Evolutionary conservation across 2,888 invertebrate genomes (phyloP), one percentile per base, ranked within the genome.

Genomic region (Petrolisthes manimaculis): DNA sequence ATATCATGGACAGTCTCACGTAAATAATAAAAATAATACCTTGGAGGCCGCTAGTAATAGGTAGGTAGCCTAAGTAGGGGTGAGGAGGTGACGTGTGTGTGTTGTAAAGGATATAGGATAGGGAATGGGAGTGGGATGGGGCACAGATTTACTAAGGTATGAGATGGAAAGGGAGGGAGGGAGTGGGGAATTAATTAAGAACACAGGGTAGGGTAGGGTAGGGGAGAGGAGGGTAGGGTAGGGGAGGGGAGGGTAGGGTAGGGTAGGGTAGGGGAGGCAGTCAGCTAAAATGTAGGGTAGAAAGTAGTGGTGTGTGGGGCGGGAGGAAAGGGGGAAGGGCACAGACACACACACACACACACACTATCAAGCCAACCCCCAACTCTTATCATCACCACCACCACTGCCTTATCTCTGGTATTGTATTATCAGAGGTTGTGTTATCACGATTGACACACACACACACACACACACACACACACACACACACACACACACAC

Each of bases 121-220:
- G 74, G 8, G 77, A 51, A 4, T 5, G 75, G 51, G 54, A 82
- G 51, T 3, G 18, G 3, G 12, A 81, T n/a, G n/a, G 56, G 56
- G 24, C 18, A 12, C 56, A 61, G 3, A 56, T 4, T 18, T 56
- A 56, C n/a, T 14, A 83, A 21, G 24, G 12, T 54, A 21, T 53
- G 55, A 74, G n/a, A 83, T 8, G 21, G 53, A n/a, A 18, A 83
- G 71, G 37, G 71, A 71, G 53, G 51, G 71, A 83, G 71, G 4
- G 56, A 4, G 80, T 55, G 21, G 18, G 77, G 51, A n/a, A 14
- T 8, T 14, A 14, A 61, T 61, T 8, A 9, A 77, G 74, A 77
- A n/a, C 9, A 51, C 24, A 51, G 51, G 77, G 51, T 5, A 51
- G 51, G 18, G 77, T 12, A 37, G 77, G 37, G 8, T 1, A 54